Evolutionary conservation across 2,113 vertebrate genomes (phyloP).

Genomic region (Bufo gargarizans): DNA sequence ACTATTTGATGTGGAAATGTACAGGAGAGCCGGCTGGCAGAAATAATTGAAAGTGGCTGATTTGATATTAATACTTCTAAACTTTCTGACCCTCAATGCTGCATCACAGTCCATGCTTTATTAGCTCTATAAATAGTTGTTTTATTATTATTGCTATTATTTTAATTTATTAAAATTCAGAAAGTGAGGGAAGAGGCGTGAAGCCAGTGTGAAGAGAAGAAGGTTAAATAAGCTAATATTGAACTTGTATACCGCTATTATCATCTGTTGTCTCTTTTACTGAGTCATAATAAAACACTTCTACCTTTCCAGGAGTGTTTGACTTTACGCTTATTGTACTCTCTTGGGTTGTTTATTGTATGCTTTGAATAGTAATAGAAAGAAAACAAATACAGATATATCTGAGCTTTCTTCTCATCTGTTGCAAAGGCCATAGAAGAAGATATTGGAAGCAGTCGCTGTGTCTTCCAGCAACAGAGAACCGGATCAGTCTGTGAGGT

Average conservation of each 20-base stretch:
- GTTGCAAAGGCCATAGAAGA: neutral
- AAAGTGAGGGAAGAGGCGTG: neutral
- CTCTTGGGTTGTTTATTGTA: slow-evolving; percentile 29
- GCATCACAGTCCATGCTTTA: slow-evolving; percentile 26
- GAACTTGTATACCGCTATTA: slow-evolving; percentile 38
- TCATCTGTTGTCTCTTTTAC: slow-evolving; percentile 41
- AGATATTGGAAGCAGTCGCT: neutral
- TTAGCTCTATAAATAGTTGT: slow-evolving; percentile 33
- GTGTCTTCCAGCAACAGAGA: neutral
- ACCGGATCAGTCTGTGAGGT: neutral
- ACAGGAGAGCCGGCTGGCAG: slow-evolving; percentile 20
- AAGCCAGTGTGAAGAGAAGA: neutral
- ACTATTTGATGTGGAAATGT: slow-evolving; percentile 45
- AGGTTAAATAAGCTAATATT: slow-evolving; percentile 42
- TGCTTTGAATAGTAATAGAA: slow-evolving; percentile 21
- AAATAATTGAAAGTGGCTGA: slow-evolving; percentile 45
- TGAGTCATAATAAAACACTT: slow-evolving; percentile 38
- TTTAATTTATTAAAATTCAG: slow-evolving; percentile 42
- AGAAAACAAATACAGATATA: neutral
- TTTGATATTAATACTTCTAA: slow-evolving; percentile 41
- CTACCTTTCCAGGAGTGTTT: slow-evolving; percentile 27
- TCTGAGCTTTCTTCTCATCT: neutral
- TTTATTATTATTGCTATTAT: slow-evolving; percentile 29
- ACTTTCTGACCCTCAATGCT: slow-evolving; percentile 42
- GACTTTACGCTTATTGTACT: slow-evolving; percentile 44